Conservation (phyloP, 1,140 invertebrate species). For the Euwallacea similis region DNA sequence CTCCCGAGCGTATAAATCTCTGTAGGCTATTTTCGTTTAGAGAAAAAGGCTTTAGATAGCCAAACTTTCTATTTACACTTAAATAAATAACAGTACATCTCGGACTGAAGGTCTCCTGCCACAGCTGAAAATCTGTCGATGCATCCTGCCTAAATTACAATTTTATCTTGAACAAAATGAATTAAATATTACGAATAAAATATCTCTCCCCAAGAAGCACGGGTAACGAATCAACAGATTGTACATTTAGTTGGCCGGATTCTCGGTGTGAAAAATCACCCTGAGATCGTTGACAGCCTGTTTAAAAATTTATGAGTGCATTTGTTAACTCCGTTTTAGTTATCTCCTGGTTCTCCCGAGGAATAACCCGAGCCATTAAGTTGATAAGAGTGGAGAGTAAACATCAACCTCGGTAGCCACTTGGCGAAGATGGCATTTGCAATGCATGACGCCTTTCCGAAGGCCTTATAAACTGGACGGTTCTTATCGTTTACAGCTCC, state of each 20-base stretch:
- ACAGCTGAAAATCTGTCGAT: no score
- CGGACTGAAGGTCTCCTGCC: no score
- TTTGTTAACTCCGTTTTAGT: slow-evolving; percentile 39
- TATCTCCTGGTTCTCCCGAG: slow-evolving; percentile 27
- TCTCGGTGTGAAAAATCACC: slow-evolving; percentile 34
- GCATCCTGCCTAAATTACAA: not conserved
- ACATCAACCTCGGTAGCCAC: slow-evolving; percentile 25
- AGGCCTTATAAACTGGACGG: slow-evolving; percentile 4
- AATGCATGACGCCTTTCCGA: slow-evolving; percentile 35
- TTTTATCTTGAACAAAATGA: slow-evolving; percentile 11
- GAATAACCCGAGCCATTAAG: slow-evolving; percentile 35
- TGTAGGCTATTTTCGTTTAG: no score
- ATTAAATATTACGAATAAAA: slow-evolving; percentile 24
- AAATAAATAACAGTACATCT: no score
- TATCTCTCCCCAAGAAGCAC: not conserved
- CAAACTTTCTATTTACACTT: no score
- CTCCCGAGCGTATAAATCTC: no score
- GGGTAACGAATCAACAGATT: slow-evolving; percentile 39
- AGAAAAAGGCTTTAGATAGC: no score
- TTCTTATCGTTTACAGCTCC: slow-evolving; percentile 7
- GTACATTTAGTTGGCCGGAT: slow-evolving; percentile 27
- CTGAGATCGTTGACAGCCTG: slow-evolving; percentile 34
- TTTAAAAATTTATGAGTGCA: slow-evolving; percentile 43
- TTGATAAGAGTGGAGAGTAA: slow-evolving; percentile 37
- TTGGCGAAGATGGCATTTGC: slow-evolving; percentile 39